Evolutionary conservation across 2,888 invertebrate species (phyloP).

Genomic region (Pterostichus niger): DNA sequence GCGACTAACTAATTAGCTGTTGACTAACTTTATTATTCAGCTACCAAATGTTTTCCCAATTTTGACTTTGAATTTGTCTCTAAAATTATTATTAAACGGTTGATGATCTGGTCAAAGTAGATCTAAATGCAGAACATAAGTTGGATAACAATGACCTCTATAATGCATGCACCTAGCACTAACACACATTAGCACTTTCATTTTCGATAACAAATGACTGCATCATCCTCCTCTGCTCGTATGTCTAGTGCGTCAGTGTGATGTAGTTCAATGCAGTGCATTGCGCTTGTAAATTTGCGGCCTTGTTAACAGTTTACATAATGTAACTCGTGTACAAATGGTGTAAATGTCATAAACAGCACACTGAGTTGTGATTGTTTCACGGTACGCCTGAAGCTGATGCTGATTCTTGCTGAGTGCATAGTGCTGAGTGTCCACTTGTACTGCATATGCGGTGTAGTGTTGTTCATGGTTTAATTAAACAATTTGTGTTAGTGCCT

Average conservation of each 20-base stretch:
- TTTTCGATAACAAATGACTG: conserved; percentile 42
- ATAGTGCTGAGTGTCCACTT: conserved; percentile 2
- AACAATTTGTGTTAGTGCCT: conserved; percentile 27
- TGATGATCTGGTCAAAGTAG: no score
- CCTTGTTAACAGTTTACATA: conserved; percentile 62
- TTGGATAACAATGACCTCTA: no score
- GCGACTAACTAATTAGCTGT: no score
- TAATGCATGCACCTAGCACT: not conserved
- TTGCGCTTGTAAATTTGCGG: conserved; percentile 47
- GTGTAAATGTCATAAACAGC: conserved; percentile 62
- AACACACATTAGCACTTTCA: conserved; percentile 40
- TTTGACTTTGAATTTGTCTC: no score
- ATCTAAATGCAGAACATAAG: no score
- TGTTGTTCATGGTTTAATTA: conserved; percentile 15
- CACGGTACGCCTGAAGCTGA: conserved; percentile 20
- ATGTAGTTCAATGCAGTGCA: conserved; percentile 2
- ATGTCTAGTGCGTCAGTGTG: no score
- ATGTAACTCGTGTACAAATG: conserved; percentile 58
- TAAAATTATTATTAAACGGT: no score
- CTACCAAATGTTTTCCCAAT: no score
- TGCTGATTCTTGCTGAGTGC: not conserved
- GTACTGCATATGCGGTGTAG: conserved; percentile 9
- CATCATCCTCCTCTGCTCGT: not conserved
- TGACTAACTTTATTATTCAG: no score
- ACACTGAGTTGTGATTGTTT: conserved; percentile 40